phyloP scores from a whole-genome alignment of 1,140 invertebrate genomes.

The Drosophila trapezifrons region DNA sequence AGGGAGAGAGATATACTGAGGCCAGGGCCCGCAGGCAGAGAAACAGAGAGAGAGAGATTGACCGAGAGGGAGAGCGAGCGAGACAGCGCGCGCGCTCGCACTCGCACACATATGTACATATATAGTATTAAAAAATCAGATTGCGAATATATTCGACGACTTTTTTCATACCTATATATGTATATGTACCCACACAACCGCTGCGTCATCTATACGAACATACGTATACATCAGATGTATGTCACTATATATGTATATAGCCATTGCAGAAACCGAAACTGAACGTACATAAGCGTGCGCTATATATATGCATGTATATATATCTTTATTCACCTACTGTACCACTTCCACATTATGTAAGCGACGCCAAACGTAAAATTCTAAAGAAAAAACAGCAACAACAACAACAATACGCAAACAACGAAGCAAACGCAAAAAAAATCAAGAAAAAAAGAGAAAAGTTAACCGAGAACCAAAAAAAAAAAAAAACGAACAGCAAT shows the following conservation, averaged over 20 bases:
- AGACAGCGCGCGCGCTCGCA: constrained; percentile 56
- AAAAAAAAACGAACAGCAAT: constrained; percentile 68
- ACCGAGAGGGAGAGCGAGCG: constrained; percentile 41
- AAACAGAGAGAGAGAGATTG: constrained; percentile 41
- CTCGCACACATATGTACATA: constrained; percentile 44
- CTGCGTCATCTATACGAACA: constrained; percentile 36
- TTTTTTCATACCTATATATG: constrained; percentile 40
- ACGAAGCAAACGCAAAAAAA: constrained; percentile 46
- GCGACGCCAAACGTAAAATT: constrained; percentile 56
- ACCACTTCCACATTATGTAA: constrained; percentile 78
- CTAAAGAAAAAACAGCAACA: constrained; percentile 18
- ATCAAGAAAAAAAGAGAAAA: constrained; percentile 45
- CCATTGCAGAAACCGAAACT: constrained; percentile 16
- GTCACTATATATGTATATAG: constrained; percentile 47
- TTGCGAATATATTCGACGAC: constrained; percentile 31
- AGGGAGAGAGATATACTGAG: constrained; percentile 74
- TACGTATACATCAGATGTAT: constrained; percentile 54
- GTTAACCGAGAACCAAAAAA: constrained; percentile 50
- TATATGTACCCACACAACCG: constrained; percentile 42
- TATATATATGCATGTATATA: constrained; percentile 53
- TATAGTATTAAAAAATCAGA: constrained; percentile 42
- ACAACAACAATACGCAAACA: constrained; percentile 35
- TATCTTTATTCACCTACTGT: constrained; percentile 77
- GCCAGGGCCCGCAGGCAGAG: constrained; percentile 67
- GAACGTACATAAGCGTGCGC: constrained; percentile 47